A percentile compares a stretch with the other conserved stretches of the same genome.
Conservation (phyloP, 2,888 invertebrate species). For the Acanthococcus lagerstroemiae region DNA sequence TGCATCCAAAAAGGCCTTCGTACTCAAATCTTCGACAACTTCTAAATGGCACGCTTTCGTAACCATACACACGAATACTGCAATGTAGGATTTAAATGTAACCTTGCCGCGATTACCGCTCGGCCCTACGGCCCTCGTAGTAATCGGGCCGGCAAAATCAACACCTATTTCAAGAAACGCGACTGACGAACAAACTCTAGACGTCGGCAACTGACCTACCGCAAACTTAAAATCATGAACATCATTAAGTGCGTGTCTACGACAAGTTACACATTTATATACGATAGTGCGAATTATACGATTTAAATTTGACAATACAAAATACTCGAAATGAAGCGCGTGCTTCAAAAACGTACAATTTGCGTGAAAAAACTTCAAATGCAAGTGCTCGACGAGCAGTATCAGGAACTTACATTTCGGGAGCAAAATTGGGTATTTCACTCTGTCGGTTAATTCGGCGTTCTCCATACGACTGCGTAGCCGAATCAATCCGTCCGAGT, state of each 20-base stretch:
- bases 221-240: not conserved
- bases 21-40: too few species aligned
- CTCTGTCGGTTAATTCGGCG: not conserved
- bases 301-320: too few species aligned
- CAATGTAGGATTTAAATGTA: not conserved
- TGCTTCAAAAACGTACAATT: not conserved
- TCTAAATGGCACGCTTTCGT: too few species aligned
- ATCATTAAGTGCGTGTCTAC: not conserved
- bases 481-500: not conserved
- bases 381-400: not conserved
- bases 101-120: constrained; percentile 1
- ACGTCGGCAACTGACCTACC: not conserved
- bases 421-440: too few species aligned
- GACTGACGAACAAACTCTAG: not conserved
- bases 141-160: constrained; percentile 1
- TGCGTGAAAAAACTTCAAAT: not conserved
- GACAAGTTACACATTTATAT: not conserved
- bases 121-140: not conserved
- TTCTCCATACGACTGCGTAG: not conserved
- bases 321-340: not conserved
- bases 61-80: too few species aligned
- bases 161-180: not conserved
- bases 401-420: too few species aligned
- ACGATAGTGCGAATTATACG: not conserved
- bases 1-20: too few species aligned